Base-by-base conservation (phyloP, 1,140 invertebrate genomes). In the Cydia strobilella region DNA sequence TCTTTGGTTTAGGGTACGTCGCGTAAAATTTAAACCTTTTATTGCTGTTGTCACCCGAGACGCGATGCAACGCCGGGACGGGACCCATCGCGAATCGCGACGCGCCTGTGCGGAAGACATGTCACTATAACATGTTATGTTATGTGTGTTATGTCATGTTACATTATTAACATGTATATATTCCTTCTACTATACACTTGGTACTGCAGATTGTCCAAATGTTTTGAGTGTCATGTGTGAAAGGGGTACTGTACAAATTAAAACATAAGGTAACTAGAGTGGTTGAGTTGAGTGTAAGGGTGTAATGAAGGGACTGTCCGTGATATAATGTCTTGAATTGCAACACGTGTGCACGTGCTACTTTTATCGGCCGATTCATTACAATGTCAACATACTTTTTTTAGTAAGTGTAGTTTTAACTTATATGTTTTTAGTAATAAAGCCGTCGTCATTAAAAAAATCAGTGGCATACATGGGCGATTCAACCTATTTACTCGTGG, bases 211-310 rank as follows among this genome's bases (percentile, higher is more conserved):
- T 12, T 59, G 54, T 12, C 54, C 9, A 7, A 10, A 59, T 59
- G 54, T 59, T 23, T 20, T 59, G 54, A 12, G 20, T 35, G n/a
- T 69, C 27, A 69, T 27, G 65, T 15, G 12, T 35, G 15, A 39
- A n/a, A 69, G 65, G 65, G 65, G n/a, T 69, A 59, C 54, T 59
- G 18, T 23, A 35, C 27, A 35, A 69, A 35, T 69, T 69, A 35
- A 35, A 18, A 69, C 65, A 69, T 69, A 35, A 69, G 65, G 65
- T 69, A 18, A 69, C 15, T 15, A n/a, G 31, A 18, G n/a, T 27
- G n/a, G 27, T 27, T 45, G 35, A 7, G 9, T 39, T 2, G 51
- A 9, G 18, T 59, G 54, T 59, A 10, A 23, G 54, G 54, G 54
- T 59, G 18, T 23, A 54, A 6, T 54, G n/a, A 18, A 54, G n/a